These are phyloP conservation scores for Pyrrhosoma nymphula DNA, from an alignment of 2,888 invertebrate species.

Conservation along the genomic window DNA sequence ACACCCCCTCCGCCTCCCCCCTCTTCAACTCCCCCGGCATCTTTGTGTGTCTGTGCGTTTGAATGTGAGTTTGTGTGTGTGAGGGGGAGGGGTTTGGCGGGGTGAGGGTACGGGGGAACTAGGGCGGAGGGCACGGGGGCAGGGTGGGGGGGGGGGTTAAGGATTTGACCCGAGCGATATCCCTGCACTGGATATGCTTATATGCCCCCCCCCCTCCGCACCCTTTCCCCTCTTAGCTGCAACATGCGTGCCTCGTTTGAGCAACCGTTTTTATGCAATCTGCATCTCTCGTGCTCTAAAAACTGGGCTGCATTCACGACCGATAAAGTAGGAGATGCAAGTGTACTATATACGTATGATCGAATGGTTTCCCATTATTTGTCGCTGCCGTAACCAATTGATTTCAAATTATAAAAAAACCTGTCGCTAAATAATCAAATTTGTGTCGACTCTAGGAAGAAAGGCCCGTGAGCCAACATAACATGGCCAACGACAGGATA, in stretches of 20 bases:
- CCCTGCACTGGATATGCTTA: constrained; percentile 14
- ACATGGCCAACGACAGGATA: too few relatives aligned
- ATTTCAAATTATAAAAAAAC: too few relatives aligned
- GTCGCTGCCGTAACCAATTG: too few relatives aligned
- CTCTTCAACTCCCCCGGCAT: background rate
- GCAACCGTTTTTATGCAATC: background rate
- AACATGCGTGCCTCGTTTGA: background rate
- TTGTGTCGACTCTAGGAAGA: too few relatives aligned
- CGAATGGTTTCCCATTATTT: too few relatives aligned
- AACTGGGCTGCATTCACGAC: background rate
- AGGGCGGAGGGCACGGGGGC: constrained; percentile 68
- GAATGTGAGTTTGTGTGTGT: constrained; percentile 72
- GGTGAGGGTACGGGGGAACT: too few relatives aligned
- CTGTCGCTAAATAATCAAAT: too few relatives aligned
- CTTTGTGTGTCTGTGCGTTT: background rate
- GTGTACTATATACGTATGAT: too few relatives aligned
- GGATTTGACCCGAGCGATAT: background rate
- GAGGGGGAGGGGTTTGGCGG: constrained; percentile 70
- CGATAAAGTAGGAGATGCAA: background rate
- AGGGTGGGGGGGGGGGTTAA: constrained; percentile 68
- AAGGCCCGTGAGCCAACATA: too few relatives aligned
- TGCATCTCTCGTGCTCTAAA: background rate
- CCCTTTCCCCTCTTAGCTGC: background rate
- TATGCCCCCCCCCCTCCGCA: background rate
- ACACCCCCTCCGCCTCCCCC: background rate